Evolutionary conservation across 2,797 vertebrate genomes (phyloP).

Genomic region (Notamacropus eugenii): DNA sequence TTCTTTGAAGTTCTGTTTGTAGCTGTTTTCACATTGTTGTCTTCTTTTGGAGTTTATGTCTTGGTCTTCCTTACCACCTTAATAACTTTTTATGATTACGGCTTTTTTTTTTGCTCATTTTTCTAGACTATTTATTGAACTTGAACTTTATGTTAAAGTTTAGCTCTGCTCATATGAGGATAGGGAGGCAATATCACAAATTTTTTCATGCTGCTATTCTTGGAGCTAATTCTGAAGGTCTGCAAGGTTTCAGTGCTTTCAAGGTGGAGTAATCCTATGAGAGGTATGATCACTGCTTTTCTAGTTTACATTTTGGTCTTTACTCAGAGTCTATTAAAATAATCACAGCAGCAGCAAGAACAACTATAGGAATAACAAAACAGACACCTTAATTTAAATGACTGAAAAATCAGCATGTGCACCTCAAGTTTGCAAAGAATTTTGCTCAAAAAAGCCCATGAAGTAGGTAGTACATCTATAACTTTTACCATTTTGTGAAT

Average conservation of each 20-base stretch:
- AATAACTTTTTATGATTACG: neutral
- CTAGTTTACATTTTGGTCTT: neutral
- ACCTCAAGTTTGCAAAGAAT: neutral
- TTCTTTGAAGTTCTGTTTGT: neutral
- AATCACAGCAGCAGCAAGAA: neutral
- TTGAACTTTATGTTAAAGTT: neutral
- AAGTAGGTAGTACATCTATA: neutral
- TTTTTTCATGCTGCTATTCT: neutral
- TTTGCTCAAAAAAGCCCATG: neutral
- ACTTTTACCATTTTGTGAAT: neutral
- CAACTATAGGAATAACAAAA: neutral
- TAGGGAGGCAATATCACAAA: neutral
- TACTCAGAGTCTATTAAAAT: neutral
- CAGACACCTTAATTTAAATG: neutral
- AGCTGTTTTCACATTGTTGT: neutral
- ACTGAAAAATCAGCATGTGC: neutral
- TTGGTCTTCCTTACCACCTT: neutral
- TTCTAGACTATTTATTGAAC: neutral
- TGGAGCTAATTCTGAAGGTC: neutral
- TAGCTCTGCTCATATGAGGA: neutral
- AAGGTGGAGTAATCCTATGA: neutral
- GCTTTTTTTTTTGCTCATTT: neutral
- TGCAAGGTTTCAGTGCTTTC: neutral
- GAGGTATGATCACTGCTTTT: neutral
- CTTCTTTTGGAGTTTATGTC: neutral